phyloP scores from a whole-genome alignment of 2,797 vertebrate species.

The Petrocephalus sullivani region DNA sequence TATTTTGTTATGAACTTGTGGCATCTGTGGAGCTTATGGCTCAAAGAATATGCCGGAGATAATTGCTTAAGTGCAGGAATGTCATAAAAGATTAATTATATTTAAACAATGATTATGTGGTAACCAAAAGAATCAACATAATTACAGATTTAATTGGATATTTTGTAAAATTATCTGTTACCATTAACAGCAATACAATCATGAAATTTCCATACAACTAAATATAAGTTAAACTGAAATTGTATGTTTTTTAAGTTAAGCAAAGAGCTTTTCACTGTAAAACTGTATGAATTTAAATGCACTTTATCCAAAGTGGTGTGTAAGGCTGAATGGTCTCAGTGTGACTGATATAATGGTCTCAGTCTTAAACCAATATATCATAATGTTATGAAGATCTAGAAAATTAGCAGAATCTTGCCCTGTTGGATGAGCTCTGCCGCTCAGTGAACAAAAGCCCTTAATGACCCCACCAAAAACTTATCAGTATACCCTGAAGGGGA shows the following conservation, averaged over 20 bases:
- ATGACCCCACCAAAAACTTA: not conserved
- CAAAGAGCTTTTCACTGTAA: not conserved
- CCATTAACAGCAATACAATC: not conserved
- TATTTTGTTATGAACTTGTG: not conserved
- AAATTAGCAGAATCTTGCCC: not conserved
- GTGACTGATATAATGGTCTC: not conserved
- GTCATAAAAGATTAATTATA: not conserved
- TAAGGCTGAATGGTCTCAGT: not conserved
- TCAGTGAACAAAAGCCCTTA: not conserved
- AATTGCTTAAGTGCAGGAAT: not conserved
- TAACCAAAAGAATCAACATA: not conserved
- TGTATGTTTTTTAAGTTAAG: not conserved
- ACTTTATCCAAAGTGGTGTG: not conserved
- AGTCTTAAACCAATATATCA: not conserved
- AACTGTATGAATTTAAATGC: not conserved
- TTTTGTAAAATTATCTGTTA: not conserved
- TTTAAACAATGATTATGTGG: not conserved
- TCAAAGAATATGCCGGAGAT: not conserved
- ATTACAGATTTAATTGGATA: not conserved
- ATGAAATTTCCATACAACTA: not conserved
- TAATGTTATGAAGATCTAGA: not conserved
- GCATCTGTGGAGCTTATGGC: not conserved
- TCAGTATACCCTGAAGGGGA: not conserved
- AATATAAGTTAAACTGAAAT: not conserved
- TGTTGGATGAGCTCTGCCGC: not conserved